These are phyloP conservation scores for Xenus cinereus DNA, from an alignment of 2,113 vertebrate species.

Conservation along the genomic window DNA sequence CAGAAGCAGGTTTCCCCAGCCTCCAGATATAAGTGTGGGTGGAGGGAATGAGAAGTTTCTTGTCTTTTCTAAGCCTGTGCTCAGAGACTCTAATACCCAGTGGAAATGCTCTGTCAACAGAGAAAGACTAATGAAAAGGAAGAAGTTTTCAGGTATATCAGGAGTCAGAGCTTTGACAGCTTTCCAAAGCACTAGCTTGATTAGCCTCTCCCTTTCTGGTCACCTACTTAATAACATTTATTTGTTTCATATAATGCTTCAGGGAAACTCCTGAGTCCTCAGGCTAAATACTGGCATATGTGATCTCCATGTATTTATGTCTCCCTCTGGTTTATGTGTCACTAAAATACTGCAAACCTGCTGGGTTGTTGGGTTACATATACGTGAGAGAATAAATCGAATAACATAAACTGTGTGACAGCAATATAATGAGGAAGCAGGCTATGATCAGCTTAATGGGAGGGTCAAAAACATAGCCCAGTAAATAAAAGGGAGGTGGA, in stretches of 20 bases:
- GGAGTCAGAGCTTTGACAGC: neutral
- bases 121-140: conserved; percentile 1
- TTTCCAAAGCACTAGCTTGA: neutral
- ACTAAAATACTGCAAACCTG: neutral
- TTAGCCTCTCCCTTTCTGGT: neutral
- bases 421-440: neutral
- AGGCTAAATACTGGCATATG: neutral
- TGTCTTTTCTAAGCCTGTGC: neutral
- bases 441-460: neutral
- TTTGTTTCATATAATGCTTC: neutral
- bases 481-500: neutral
- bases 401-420: neutral
- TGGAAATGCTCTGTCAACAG: neutral
- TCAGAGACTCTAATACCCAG: neutral
- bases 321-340: neutral
- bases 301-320: neutral
- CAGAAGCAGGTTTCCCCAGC: neutral
- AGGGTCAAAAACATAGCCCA: neutral
- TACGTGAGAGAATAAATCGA: neutral
- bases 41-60: neutral
- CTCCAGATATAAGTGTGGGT: neutral
- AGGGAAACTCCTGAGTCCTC: neutral
- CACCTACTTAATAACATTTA: neutral
- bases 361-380: neutral
- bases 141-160: neutral